A percentile compares a stretch with the other conserved stretches of the same genome.
Conservation (phyloP, 2,113 vertebrate genomes). For the Proteles cristata region DNA sequence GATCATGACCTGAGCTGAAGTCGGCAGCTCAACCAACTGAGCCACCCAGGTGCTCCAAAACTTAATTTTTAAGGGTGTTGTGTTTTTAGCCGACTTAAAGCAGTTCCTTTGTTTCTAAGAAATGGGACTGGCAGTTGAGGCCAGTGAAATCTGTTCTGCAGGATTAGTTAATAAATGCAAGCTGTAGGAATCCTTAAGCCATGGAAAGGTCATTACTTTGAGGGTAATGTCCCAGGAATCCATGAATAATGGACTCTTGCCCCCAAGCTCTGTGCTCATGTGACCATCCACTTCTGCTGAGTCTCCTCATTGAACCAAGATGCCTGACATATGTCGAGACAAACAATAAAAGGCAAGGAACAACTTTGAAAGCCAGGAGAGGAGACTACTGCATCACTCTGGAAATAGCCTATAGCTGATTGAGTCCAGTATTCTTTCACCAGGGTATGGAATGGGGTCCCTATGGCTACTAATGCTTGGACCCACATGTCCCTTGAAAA, state of each 20-base stretch:
- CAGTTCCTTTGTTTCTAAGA: neutral
- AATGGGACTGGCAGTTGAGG: neutral
- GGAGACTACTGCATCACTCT: neutral
- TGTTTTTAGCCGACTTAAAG: neutral
- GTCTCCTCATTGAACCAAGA: neutral
- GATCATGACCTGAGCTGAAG: no score
- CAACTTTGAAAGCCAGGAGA: neutral
- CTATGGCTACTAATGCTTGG: neutral
- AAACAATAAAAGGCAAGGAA: neutral
- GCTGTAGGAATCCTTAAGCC: neutral
- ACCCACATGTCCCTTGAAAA: neutral
- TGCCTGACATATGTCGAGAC: neutral
- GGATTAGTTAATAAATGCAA: neutral
- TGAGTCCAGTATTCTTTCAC: neutral
- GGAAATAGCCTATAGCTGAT: no score
- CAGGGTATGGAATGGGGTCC: neutral
- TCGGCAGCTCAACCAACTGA: no score
- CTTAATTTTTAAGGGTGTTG: neutral
- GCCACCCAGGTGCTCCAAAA: neutral
- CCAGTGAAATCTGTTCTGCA: no score
- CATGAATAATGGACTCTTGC: neutral
- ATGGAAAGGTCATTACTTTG: neutral
- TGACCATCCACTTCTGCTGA: neutral
- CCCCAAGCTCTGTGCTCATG: neutral
- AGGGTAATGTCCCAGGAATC: no score